These are phyloP conservation scores for Mycetomoellerius zeteki DNA, from an alignment of 1,140 invertebrate genomes.

Conservation along the genomic window DNA sequence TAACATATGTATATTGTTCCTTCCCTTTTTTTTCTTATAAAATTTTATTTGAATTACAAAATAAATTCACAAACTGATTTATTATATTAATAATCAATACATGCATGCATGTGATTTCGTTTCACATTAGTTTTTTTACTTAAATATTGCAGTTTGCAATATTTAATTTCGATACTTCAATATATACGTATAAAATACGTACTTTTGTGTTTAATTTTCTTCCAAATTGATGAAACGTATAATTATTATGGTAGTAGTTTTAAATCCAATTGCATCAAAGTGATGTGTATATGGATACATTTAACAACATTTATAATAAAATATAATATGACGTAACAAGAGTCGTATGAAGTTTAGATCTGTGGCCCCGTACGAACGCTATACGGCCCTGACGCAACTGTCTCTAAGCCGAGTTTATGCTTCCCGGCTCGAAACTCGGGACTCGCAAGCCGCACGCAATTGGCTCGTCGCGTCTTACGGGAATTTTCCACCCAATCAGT, in stretches of 20 bases:
- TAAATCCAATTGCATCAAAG: not conserved
- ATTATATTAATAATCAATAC: not conserved
- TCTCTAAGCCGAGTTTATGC: constrained; percentile 85
- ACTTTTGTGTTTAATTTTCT: not conserved
- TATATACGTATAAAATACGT: not conserved
- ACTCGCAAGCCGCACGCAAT: constrained; percentile 54
- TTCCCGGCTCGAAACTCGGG: constrained; percentile 75
- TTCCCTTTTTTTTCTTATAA: not conserved
- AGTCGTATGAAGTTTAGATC: not conserved
- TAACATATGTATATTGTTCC: not conserved
- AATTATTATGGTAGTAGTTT: not conserved
- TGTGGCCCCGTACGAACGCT: not conserved
- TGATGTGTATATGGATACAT: not conserved
- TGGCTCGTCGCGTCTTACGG: constrained; percentile 22
- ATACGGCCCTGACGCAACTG: constrained; percentile 85
- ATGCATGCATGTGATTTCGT: not conserved
- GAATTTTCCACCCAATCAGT: constrained; percentile 37
- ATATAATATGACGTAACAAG: not conserved
- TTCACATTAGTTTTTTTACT: not conserved
- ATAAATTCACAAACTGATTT: not conserved
- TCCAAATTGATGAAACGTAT: not conserved
- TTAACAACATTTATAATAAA: not conserved
- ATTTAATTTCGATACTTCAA: not conserved
- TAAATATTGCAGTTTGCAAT: not conserved
- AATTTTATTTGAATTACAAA: not conserved